Conservation (phyloP, 2,888 invertebrate genomes). For the Slavum lentiscoides region DNA sequence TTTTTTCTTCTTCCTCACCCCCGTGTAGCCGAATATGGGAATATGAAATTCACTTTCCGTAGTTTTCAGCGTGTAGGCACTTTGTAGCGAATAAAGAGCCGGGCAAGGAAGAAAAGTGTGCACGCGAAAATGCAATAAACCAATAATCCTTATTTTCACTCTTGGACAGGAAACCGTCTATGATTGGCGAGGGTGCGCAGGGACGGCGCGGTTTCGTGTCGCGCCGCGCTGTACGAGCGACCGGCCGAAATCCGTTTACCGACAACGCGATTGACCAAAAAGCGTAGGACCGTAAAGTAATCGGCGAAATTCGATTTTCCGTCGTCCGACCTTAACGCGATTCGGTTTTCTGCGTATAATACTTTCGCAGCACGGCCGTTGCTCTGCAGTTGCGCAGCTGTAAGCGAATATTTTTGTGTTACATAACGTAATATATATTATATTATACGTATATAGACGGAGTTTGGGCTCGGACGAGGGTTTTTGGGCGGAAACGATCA, state of each 20-base stretch:
- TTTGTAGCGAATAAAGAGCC: conserved; percentile 7
- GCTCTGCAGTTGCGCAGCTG: neutral
- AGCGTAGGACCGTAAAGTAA: conserved; percentile 51
- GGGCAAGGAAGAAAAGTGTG: neutral
- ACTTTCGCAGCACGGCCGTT: neutral
- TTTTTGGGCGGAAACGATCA: neutral
- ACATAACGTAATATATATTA: too few relatives aligned
- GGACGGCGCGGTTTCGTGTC: too few relatives aligned
- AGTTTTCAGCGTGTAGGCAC: conserved; percentile 35
- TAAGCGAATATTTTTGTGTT: conserved; percentile 12
- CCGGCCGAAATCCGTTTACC: conserved; percentile 46
- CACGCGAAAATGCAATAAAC: conserved; percentile 43
- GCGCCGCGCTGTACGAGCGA: neutral
- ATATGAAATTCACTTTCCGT: conserved; percentile 43
- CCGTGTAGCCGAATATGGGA: neutral
- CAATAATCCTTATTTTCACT: conserved; percentile 49
- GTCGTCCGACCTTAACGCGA: conserved; percentile 41
- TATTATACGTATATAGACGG: too few relatives aligned
- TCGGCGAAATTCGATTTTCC: conserved; percentile 45
- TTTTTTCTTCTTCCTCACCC: neutral
- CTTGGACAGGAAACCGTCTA: conserved; percentile 45
- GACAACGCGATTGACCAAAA: conserved; percentile 47
- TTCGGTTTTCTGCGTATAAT: conserved; percentile 21
- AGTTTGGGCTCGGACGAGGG: neutral
- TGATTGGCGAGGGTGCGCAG: conserved; percentile 25